A percentile compares a stretch with the other conserved stretches of the same genome.
Evolutionary conservation across 2,797 vertebrate genomes (phyloP).

Genomic region (Labroides dimidiatus): DNA sequence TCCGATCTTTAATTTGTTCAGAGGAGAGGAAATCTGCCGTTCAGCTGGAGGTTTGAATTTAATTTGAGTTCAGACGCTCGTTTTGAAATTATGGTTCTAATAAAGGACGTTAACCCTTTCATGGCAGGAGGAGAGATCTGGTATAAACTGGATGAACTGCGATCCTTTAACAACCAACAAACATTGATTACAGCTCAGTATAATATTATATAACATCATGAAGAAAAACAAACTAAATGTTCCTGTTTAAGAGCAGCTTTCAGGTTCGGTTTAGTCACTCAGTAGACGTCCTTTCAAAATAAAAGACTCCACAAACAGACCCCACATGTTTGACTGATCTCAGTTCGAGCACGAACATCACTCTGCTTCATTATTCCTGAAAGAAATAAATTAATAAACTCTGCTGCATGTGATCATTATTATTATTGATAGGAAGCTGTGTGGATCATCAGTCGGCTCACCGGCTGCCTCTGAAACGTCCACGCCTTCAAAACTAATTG

Average conservation of each 20-base stretch:
- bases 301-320: not conserved
- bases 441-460: conserved; percentile 26
- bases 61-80: conserved; percentile 9
- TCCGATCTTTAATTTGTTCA: conserved; percentile 1
- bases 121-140: too few species aligned
- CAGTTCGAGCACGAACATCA: not conserved
- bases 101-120: too few species aligned
- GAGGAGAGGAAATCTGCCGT: not conserved
- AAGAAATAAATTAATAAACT: conserved; percentile 3
- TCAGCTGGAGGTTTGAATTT: not conserved
- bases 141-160: too few species aligned
- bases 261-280: too few species aligned
- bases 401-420: not conserved
- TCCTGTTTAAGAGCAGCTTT: too few species aligned
- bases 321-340: not conserved
- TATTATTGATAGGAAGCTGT: conserved; percentile 27
- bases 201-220: too few species aligned
- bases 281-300: not conserved
- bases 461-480: not conserved
- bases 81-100: too few species aligned
- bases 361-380: conserved; percentile 11
- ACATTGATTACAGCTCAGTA: too few species aligned
- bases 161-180: too few species aligned
- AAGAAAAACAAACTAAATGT: too few species aligned
- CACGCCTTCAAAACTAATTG: conserved; percentile 30